These are phyloP conservation scores for Stenurella melanura DNA, from an alignment of 2,888 invertebrate genomes.

Conservation along the genomic window DNA sequence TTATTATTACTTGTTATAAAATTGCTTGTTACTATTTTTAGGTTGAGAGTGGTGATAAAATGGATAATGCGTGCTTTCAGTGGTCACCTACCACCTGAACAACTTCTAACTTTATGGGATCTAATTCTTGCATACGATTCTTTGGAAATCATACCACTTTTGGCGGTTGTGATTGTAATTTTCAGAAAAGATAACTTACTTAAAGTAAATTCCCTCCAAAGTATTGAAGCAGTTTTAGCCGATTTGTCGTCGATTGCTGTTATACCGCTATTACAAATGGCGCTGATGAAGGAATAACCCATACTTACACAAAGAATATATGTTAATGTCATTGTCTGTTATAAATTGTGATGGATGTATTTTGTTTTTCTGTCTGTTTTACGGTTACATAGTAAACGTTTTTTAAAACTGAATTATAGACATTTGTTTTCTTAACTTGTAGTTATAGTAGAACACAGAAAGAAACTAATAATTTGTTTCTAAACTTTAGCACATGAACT, in stretches of 20 bases:
- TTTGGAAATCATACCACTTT: constrained; percentile 89
- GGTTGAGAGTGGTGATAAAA: constrained; percentile 93
- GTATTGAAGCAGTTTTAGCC: constrained; percentile 89
- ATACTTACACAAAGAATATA: background rate
- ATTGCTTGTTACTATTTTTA: constrained; percentile 68
- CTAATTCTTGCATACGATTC: constrained; percentile 94
- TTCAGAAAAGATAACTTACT: constrained; percentile 91
- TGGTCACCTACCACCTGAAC: constrained; percentile 94
- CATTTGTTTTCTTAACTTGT: too few species aligned
- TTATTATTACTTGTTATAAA: background rate
- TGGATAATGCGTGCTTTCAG: constrained; percentile 98
- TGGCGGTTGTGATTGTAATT: constrained; percentile 89
- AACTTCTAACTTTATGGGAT: constrained; percentile 94
- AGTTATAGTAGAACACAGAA: too few species aligned
- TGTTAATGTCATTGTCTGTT: background rate
- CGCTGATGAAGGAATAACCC: constrained; percentile 80
- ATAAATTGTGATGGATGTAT: background rate
- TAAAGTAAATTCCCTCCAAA: constrained; percentile 83
- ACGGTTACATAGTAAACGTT: constrained; percentile 1
- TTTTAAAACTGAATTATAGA: background rate
- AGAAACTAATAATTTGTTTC: too few species aligned
- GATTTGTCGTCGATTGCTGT: constrained; percentile 92
- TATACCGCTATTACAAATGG: constrained; percentile 88
- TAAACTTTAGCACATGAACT: too few species aligned
- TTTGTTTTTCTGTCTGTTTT: constrained; percentile 3